These are phyloP conservation scores for Caenorhabditis remanei DNA, from an alignment of 1,140 invertebrate species.

Conservation along the genomic window DNA sequence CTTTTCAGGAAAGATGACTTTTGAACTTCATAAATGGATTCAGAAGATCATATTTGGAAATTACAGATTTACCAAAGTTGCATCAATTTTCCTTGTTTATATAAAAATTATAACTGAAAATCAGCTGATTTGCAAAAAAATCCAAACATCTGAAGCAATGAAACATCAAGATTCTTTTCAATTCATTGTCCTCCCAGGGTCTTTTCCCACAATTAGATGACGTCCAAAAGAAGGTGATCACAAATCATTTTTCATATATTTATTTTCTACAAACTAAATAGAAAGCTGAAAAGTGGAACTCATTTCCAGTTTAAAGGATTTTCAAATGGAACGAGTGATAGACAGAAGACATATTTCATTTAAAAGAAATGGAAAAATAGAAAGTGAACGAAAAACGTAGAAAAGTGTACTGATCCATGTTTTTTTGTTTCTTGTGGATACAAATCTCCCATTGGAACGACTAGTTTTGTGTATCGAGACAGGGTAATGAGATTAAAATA, in stretches of 20 bases:
- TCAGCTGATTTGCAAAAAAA: neutral
- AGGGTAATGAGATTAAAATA: slow-evolving; percentile 6
- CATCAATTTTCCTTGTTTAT: too few relatives aligned
- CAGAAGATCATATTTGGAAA: too few relatives aligned
- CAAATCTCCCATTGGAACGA: neutral
- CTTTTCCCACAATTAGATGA: slow-evolving; percentile 29
- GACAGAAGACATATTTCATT: too few relatives aligned
- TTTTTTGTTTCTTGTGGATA: neutral
- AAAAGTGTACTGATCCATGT: neutral
- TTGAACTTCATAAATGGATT: too few relatives aligned
- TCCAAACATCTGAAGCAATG: neutral
- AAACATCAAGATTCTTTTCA: slow-evolving; percentile 3
- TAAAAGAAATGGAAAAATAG: neutral
- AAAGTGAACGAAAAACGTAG: neutral
- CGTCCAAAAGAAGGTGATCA: slow-evolving; percentile 23
- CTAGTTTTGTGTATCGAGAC: neutral
- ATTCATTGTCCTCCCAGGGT: neutral
- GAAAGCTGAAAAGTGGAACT: neutral
- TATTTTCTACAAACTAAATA: neutral
- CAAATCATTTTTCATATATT: slow-evolving; percentile 5
- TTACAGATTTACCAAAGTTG: too few relatives aligned
- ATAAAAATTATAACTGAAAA: neutral
- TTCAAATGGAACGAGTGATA: too few relatives aligned
- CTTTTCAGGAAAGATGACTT: too few relatives aligned
- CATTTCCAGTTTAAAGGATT: neutral